Evolutionary conservation across 1,140 invertebrate species (phyloP).

Genomic region (Pseudomyrmex flavicornis): DNA sequence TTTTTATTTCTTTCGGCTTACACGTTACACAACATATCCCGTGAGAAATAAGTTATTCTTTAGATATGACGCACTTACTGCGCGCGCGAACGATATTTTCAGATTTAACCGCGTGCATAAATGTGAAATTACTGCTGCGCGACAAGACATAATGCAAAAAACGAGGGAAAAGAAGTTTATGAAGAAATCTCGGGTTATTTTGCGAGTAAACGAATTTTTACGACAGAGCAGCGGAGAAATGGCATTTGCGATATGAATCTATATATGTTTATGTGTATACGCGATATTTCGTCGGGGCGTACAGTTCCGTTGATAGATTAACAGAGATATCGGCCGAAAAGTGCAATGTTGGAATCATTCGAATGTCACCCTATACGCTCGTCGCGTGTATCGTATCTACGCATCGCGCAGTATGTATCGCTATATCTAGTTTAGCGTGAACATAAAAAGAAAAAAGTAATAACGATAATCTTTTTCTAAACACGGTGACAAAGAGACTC

Average conservation of each 20-base stretch:
- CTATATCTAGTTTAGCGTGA: conserved; percentile 2
- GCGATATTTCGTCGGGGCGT: background rate
- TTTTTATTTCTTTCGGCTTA: background rate
- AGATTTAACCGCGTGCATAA: conserved; percentile 19
- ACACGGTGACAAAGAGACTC: background rate
- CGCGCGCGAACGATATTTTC: conserved; percentile 14
- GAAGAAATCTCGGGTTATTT: conserved; percentile 33
- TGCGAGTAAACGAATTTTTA: conserved; percentile 34
- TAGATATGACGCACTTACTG: background rate
- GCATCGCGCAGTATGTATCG: background rate
- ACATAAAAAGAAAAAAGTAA: background rate
- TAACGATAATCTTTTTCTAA: conserved; percentile 30
- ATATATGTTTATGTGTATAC: too few relatives aligned
- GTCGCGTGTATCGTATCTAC: background rate
- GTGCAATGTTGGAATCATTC: background rate
- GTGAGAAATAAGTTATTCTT: conserved; percentile 21
- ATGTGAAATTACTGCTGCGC: conserved; percentile 33
- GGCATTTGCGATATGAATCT: background rate
- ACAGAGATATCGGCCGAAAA: conserved; percentile 5
- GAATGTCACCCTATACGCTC: background rate
- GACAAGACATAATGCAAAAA: too few relatives aligned
- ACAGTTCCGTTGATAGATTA: conserved; percentile 42
- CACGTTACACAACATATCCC: background rate
- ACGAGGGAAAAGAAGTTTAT: background rate
- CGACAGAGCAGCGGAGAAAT: background rate